A percentile compares a stretch with the other conserved stretches of the same genome.
phyloP scores from a whole-genome alignment of 2,113 vertebrate species.

The Thymallus thymallus region DNA sequence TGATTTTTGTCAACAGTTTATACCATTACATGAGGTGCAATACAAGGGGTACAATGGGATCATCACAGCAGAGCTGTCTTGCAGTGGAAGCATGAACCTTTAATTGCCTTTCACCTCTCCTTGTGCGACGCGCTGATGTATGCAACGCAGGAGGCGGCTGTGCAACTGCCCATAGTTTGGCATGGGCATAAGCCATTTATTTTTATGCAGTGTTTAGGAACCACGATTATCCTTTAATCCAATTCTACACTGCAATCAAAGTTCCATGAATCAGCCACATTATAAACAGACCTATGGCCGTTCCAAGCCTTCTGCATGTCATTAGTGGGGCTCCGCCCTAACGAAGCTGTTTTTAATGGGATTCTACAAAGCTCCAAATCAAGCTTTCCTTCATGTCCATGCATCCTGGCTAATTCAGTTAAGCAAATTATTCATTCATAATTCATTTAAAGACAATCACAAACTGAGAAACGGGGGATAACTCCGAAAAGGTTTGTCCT shows the following conservation, averaged over 20 bases:
- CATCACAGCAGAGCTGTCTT: not conserved
- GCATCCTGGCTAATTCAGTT: conserved; percentile 67
- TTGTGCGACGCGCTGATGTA: conserved; percentile 50
- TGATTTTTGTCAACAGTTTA: too few relatives aligned
- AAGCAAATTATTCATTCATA: conserved; percentile 65
- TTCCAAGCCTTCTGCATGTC: conserved; percentile 54
- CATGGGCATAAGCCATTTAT: conserved; percentile 58
- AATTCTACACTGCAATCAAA: conserved; percentile 72
- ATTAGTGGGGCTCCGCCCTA: conserved; percentile 55
- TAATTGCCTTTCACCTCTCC: conserved; percentile 67
- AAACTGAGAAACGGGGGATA: conserved; percentile 34
- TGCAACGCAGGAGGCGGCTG: conserved; percentile 50
- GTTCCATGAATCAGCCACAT: conserved; percentile 65
- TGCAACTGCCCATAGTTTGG: conserved; percentile 34
- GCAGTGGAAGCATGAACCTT: conserved; percentile 20
- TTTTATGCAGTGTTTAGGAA: conserved; percentile 54
- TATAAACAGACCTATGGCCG: conserved; percentile 55
- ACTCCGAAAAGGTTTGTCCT: conserved; percentile 50
- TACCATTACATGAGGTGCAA: not conserved
- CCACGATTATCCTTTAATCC: conserved; percentile 72
- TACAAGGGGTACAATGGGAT: not conserved
- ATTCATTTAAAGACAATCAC: conserved; percentile 65
- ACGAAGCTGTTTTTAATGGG: conserved; percentile 72
- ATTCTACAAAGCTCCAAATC: conserved; percentile 68
- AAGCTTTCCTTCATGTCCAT: conserved; percentile 34